phyloP scores from a whole-genome alignment of 2,797 vertebrate genomes.

The Phataginus tricuspis region DNA sequence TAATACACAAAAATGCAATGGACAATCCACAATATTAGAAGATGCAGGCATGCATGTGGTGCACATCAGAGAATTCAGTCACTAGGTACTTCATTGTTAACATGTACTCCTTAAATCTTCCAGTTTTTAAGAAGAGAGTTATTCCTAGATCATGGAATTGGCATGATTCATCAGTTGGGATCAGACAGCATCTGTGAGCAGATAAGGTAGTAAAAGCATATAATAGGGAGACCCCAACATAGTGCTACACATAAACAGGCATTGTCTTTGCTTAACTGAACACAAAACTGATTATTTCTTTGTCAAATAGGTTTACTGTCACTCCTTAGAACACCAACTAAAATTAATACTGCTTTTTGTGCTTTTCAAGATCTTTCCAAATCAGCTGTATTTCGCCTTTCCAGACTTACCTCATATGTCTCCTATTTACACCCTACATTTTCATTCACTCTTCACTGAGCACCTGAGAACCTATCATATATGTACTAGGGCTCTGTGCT shows the following conservation, averaged over 20 bases:
- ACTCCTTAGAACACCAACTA: background rate
- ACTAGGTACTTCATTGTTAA: background rate
- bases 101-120: background rate
- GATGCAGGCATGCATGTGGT: accelerated
- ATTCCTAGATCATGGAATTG: background rate
- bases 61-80: background rate
- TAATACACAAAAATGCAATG: background rate
- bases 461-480: background rate
- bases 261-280: background rate
- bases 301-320: background rate
- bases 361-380: background rate
- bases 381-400: background rate
- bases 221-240: too few relatives aligned
- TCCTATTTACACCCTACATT: too few relatives aligned
- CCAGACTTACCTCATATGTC: background rate
- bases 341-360: background rate
- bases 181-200: background rate
- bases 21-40: background rate
- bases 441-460: background rate
- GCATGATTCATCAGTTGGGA: background rate
- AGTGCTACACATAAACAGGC: background rate
- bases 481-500: background rate
- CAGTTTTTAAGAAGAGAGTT: background rate
- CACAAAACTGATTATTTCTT: background rate
- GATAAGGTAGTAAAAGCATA: background rate